Evolutionary conservation across 1,140 invertebrate species (phyloP), one percentile per base, ranked within the genome.

Genomic region (Platyura marginata): DNA sequence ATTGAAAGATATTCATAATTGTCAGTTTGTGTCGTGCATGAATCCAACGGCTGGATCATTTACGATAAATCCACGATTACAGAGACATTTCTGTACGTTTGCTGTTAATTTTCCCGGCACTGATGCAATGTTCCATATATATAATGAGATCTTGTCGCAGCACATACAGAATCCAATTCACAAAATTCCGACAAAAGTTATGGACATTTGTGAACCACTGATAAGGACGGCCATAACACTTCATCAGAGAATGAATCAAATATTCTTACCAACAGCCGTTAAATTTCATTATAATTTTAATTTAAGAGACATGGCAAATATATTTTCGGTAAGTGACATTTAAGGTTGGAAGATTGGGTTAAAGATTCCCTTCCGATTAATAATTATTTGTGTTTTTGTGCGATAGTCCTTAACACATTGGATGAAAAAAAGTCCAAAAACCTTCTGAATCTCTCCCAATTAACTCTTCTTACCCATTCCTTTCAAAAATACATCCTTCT

Each of bases 251-350:
- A 69, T 94, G 1, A 56, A 74, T 0, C 51, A 71, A 1, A 74
- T 70, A 0, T 94, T 94, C 63, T 63, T 93, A 37, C 90, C 90
- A 3, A 95, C 91, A 1, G 90, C 89, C 8, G 69, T 88, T 25
- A 95, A 94, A 61, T 96, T 95, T 60, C 91, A 95, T 62, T 96
- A 96, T 53, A 71, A 85, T 38, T 95, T 94, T 61, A 96, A 94
- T 62, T 63, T 96, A 23, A 67, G 91, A 47, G 92, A 96, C 61
- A 64, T 95, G 4, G 86, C 88, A 2, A 95, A 94, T 59, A 83
- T 87, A 44, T 87, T 85, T 54, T n/a, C n/a, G n/a, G n/a, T n/a
- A n/a, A n/a, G n/a, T n/a, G n/a, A n/a, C n/a, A n/a, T n/a, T n/a
- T n/a, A 79, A 86, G 68, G 80, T 82, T 66, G 56, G 48, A 46